phyloP scores from a whole-genome alignment of 2,797 vertebrate genomes.

The Anisognathus igniventris region DNA sequence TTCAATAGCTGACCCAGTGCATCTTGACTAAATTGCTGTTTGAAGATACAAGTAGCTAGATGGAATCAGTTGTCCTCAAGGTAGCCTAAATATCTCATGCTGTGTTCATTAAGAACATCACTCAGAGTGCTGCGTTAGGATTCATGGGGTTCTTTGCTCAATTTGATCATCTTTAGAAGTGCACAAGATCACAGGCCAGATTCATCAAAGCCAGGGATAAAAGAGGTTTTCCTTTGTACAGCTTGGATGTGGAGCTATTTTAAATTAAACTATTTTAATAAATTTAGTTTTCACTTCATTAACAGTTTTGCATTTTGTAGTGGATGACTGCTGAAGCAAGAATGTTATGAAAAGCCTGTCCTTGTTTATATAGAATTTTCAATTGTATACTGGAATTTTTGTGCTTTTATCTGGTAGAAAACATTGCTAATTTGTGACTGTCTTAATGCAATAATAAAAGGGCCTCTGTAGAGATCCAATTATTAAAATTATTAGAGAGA shows the following conservation, averaged over 20 bases:
- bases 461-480: neutral
- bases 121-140: neutral
- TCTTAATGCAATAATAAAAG: neutral
- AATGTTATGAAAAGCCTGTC: neutral
- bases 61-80: slow-evolving; percentile 31
- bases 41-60: slow-evolving; percentile 11
- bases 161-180: slow-evolving; percentile 46
- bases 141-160: slow-evolving; percentile 18
- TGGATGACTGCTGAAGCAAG: neutral
- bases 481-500: neutral
- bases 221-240: slow-evolving; percentile 36
- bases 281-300: neutral
- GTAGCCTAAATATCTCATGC: slow-evolving; percentile 36
- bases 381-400: neutral
- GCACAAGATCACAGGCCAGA: slow-evolving; percentile 39
- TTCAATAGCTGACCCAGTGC: neutral
- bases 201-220: slow-evolving; percentile 52
- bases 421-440: neutral
- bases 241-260: neutral
- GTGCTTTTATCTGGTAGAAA: neutral
- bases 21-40: slow-evolving; percentile 18
- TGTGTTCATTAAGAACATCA: slow-evolving; percentile 54
- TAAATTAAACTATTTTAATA: slow-evolving; percentile 40
- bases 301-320: neutral
- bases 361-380: neutral